phyloP scores from a whole-genome alignment of 2,113 vertebrate species.

The Callipepla californica region DNA sequence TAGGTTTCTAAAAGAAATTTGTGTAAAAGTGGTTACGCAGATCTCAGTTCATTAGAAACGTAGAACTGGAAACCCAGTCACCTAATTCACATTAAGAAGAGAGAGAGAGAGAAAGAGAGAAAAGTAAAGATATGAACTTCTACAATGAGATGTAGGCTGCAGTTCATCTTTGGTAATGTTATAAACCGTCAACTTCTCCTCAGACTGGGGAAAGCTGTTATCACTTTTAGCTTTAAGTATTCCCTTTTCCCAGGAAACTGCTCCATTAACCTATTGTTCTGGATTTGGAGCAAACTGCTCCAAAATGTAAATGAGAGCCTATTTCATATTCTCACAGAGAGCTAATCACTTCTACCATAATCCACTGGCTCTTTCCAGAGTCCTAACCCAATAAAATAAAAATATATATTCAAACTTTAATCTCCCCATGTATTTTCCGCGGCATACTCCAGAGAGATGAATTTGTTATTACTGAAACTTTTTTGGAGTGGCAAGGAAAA shows the following conservation, averaged over 20 bases:
- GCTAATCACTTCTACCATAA: not conserved
- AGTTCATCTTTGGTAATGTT: not conserved
- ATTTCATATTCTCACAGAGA: not conserved
- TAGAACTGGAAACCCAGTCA: not conserved
- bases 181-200: not conserved
- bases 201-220: not conserved
- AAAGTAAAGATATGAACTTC: not conserved
- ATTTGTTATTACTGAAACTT: not conserved
- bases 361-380: not conserved
- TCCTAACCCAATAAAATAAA: not conserved
- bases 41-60: not conserved
- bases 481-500: not conserved
- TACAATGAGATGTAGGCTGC: not conserved
- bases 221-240: not conserved
- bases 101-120: not conserved
- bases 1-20: not conserved
- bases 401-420: not conserved
- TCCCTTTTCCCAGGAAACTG: not conserved
- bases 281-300: not conserved
- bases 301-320: not conserved
- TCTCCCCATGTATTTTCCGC: not conserved
- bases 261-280: not conserved
- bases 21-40: not conserved
- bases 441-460: not conserved
- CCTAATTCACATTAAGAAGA: not conserved